These are phyloP conservation scores for Acestrorhynchus altus DNA, from an alignment of 2,797 vertebrate species.

Conservation along the genomic window DNA sequence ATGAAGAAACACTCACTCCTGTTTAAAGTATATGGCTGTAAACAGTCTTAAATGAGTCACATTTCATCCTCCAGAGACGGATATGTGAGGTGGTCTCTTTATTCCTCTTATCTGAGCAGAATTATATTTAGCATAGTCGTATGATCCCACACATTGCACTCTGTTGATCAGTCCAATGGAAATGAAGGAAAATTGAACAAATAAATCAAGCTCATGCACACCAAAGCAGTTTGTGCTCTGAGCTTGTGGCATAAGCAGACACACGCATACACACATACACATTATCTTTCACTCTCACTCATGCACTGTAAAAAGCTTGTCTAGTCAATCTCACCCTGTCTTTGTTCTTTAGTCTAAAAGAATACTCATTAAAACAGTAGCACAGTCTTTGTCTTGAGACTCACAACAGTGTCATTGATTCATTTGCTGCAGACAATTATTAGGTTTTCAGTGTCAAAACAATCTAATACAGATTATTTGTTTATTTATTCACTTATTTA, in stretches of 20 bases:
- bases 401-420: constrained; percentile 38
- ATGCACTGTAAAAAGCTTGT: not conserved
- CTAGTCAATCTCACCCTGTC: not conserved
- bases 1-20: constrained; percentile 16
- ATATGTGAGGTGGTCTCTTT: constrained; percentile 19
- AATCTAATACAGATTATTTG: constrained; percentile 30
- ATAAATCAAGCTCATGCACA: constrained; percentile 55
- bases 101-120: constrained; percentile 41
- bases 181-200: constrained; percentile 58
- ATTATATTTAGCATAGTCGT: constrained; percentile 57
- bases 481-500: constrained; percentile 1
- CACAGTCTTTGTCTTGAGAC: not conserved
- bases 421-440: constrained; percentile 33
- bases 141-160: constrained; percentile 50
- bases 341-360: not conserved
- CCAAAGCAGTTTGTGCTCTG: constrained; percentile 35
- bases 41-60: constrained; percentile 30
- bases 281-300: constrained; percentile 11
- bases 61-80: constrained; percentile 27
- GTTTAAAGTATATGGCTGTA: constrained; percentile 39
- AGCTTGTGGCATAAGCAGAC: constrained; percentile 18
- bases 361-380: not conserved
- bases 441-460: not conserved
- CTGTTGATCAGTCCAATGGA: constrained; percentile 52
- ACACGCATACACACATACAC: not conserved